phyloP scores from a whole-genome alignment of 2,113 vertebrate genomes.

The Corythoichthys haematopterus region DNA sequence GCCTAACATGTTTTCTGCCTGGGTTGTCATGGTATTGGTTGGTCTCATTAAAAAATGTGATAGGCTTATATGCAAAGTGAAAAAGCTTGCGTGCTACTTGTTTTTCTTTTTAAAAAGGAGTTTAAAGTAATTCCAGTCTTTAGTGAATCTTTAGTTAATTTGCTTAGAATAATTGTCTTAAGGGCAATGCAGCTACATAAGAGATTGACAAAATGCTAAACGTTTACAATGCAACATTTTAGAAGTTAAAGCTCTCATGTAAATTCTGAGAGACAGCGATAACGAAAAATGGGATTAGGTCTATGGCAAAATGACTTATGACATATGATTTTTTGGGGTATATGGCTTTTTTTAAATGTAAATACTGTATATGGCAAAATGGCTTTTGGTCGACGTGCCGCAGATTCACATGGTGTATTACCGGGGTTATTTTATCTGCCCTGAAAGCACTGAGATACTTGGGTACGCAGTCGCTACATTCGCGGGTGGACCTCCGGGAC shows the following conservation, averaged over 20 bases:
- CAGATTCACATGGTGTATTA: no score
- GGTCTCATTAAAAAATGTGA: neutral
- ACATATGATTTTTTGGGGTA: no score
- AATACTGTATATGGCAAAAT: no score
- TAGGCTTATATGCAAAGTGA: neutral
- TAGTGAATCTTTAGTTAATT: neutral
- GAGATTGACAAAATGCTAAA: neutral
- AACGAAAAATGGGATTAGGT: no score
- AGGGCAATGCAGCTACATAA: neutral
- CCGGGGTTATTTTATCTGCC: no score
- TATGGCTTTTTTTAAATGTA: no score
- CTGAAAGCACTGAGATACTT: no score
- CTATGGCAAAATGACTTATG: no score
- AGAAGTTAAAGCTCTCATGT: neutral
- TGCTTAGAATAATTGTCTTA: neutral
- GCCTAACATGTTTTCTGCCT: neutral
- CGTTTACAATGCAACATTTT: neutral
- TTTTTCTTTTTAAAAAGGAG: neutral
- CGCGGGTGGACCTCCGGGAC: no score
- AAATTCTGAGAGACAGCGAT: neutral
- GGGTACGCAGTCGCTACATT: no score
- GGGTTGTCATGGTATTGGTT: neutral
- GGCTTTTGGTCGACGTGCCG: no score
- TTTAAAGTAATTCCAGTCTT: neutral
- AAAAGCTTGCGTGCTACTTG: neutral